phyloP scores from a whole-genome alignment of 1,140 invertebrate species.

The Drosophila sulfurigaster region DNA sequence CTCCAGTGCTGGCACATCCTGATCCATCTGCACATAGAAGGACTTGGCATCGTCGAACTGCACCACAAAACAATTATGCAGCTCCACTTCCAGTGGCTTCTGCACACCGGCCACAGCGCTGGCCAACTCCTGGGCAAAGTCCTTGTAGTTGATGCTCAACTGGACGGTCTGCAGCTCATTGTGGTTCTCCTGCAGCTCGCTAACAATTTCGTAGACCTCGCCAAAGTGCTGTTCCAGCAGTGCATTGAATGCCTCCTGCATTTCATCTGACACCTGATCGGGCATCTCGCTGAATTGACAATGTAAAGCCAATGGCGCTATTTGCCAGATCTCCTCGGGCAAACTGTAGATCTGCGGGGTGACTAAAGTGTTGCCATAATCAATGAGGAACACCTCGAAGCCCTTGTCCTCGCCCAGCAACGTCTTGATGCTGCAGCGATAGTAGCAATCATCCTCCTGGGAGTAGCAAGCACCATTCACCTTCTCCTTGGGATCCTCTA shows the following conservation, averaged over 20 bases:
- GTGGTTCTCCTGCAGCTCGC: slow-evolving; percentile 33
- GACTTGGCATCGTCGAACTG: slow-evolving; percentile 87
- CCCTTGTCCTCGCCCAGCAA: slow-evolving; percentile 86
- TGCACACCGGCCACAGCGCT: slow-evolving; percentile 64
- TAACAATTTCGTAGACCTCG: slow-evolving; percentile 72
- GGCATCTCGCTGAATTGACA: slow-evolving; percentile 86
- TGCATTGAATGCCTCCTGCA: slow-evolving; percentile 60
- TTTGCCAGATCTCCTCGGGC: slow-evolving; percentile 87
- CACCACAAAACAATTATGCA: slow-evolving; percentile 85
- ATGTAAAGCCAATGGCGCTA: slow-evolving; percentile 87
- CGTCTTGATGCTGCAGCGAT: slow-evolving; percentile 88
- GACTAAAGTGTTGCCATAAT: slow-evolving; percentile 89
- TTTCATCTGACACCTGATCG: slow-evolving; percentile 35
- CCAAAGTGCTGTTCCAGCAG: slow-evolving; percentile 77
- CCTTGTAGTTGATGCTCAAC: slow-evolving; percentile 68
- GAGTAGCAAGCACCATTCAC: slow-evolving; percentile 87
- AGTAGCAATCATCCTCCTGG: slow-evolving; percentile 89
- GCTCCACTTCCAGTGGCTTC: slow-evolving; percentile 61
- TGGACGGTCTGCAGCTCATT: slow-evolving; percentile 40
- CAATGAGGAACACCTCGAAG: slow-evolving; percentile 89
- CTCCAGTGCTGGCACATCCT: slow-evolving; percentile 86
- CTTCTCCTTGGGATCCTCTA: slow-evolving; percentile 1
- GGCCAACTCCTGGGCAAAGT: slow-evolving; percentile 72
- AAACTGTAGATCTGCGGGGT: slow-evolving; percentile 87
- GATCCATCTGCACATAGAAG: slow-evolving; percentile 89